These are phyloP conservation scores for Iphiclides podalirius DNA, from an alignment of 2,888 invertebrate genomes.

Conservation along the genomic window DNA sequence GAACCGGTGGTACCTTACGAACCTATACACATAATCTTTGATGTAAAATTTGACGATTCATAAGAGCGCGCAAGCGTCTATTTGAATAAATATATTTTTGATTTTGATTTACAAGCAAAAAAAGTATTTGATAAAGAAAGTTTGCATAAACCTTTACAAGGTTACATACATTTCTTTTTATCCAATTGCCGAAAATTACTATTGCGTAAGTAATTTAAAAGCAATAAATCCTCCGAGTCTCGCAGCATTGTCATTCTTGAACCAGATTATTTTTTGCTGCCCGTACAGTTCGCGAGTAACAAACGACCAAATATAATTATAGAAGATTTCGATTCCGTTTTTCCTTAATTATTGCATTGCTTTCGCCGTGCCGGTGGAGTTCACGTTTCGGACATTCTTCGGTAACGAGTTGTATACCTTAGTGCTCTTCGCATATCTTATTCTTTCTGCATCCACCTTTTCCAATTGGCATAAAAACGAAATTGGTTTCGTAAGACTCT, in stretches of 20 bases:
- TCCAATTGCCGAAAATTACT: too few species aligned
- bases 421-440: slow-evolving; percentile 30
- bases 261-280: slow-evolving; percentile 45
- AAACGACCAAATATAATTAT: slow-evolving; percentile 61
- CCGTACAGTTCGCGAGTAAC: slow-evolving; percentile 46
- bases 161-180: too few species aligned
- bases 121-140: too few species aligned
- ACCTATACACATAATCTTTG: too few species aligned
- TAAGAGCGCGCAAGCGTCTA: too few species aligned
- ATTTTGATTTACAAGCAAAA: too few species aligned
- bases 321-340: slow-evolving; percentile 63
- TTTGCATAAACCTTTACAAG: too few species aligned
- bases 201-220: slow-evolving; percentile 9
- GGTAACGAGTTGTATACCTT: slow-evolving; percentile 50
- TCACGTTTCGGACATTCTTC: slow-evolving; percentile 58
- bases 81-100: too few species aligned
- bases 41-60: too few species aligned
- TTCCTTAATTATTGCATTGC: slow-evolving; percentile 70
- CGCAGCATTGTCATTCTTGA: slow-evolving; percentile 45
- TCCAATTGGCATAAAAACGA: slow-evolving; percentile 31
- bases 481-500: slow-evolving; percentile 26
- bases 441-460: slow-evolving; percentile 30
- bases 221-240: slow-evolving; percentile 13
- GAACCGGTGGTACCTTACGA: too few species aligned
- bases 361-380: slow-evolving; percentile 45